These are phyloP conservation scores for Limnephilus auricula DNA, from an alignment of 2,888 invertebrate species.

Conservation along the genomic window DNA sequence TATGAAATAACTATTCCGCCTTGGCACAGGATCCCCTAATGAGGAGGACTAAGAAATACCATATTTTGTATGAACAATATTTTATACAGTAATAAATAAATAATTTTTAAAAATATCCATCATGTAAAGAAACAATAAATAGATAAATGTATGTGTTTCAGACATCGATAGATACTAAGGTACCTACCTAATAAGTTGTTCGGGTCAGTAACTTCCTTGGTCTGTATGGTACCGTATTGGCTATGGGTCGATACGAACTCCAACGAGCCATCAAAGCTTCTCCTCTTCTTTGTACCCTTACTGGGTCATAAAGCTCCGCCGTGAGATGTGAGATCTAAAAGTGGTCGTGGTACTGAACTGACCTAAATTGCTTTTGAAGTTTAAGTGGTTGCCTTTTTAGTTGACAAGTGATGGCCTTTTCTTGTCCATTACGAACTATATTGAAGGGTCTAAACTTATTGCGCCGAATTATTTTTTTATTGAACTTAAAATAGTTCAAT, in stretches of 20 bases:
- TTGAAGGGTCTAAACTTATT: not conserved
- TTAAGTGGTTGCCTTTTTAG: not conserved
- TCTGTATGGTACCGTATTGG: not conserved
- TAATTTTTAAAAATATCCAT: too few species aligned
- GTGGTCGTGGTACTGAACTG: not conserved
- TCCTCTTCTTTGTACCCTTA: constrained; percentile 37
- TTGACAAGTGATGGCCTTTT: not conserved
- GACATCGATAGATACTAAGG: not conserved
- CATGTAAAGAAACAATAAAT: too few species aligned
- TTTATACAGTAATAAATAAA: too few species aligned
- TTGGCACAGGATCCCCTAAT: too few species aligned
- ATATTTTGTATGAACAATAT: too few species aligned
- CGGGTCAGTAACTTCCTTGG: constrained; percentile 5
- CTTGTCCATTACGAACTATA: not conserved
- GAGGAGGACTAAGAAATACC: too few species aligned
- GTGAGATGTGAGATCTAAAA: not conserved
- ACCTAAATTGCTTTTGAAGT: not conserved
- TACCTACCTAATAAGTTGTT: not conserved
- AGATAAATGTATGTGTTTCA: too few species aligned
- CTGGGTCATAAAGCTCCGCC: constrained; percentile 6
- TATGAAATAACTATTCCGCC: too few species aligned
- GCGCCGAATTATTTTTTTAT: not conserved
- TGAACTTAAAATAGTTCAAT: too few species aligned
- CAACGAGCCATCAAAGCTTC: not conserved
- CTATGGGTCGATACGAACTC: constrained; percentile 9